Conservation (phyloP, 2,888 invertebrate genomes). For the Patella caerulea region DNA sequence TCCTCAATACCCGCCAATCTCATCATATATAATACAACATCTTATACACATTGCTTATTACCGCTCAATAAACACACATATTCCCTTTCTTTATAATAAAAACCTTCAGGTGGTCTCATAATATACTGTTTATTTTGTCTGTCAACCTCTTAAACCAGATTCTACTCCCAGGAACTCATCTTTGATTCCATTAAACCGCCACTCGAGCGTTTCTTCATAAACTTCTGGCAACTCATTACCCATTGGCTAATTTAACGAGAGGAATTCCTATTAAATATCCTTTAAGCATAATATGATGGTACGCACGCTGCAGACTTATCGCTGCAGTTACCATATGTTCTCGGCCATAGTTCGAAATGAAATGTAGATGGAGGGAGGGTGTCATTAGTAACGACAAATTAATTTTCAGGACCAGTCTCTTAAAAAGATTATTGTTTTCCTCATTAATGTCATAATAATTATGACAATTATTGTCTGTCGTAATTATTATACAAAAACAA, state of each 20-base stretch:
- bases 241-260: not conserved
- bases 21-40: not conserved
- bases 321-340: no score
- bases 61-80: not conserved
- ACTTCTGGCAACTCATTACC: not conserved
- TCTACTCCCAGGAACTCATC: not conserved
- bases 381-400: no score
- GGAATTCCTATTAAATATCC: not conserved
- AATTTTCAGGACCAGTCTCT: no score
- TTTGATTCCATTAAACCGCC: not conserved
- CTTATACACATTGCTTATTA: no score
- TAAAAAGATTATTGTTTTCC: no score
- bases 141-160: not conserved
- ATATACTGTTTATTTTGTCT: constrained; percentile 6
- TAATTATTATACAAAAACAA: no score
- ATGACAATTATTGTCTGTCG: no score
- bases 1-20: not conserved
- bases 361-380: no score
- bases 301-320: no score
- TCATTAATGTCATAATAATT: no score
- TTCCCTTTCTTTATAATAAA: not conserved
- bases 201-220: constrained; percentile 10
- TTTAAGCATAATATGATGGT: not conserved
- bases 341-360: no score
- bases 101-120: not conserved